Evolutionary conservation across 2,888 invertebrate species (phyloP).

Genomic region (Mimas tiliae): DNA sequence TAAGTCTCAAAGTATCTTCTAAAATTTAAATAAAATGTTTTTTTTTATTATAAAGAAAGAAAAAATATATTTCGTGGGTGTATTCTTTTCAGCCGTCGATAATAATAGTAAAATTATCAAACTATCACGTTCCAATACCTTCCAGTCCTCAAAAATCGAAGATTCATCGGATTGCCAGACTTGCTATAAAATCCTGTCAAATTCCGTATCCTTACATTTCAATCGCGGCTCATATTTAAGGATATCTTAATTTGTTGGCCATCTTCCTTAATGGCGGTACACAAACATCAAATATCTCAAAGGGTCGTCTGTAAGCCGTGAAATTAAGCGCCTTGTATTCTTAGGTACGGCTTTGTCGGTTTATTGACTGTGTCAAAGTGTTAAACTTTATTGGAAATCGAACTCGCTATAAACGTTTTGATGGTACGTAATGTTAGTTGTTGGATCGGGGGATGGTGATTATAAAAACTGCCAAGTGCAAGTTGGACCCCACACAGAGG

Average conservation of each 20-base stretch:
- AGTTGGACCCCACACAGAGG: no score
- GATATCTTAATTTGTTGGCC: slow-evolving; percentile 74
- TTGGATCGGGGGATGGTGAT: neutral
- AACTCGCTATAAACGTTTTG: slow-evolving; percentile 15
- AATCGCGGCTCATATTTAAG: slow-evolving; percentile 9
- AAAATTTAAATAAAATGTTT: no score
- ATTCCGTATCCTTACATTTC: slow-evolving; percentile 8
- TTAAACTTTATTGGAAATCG: slow-evolving; percentile 34
- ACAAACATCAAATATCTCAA: slow-evolving; percentile 77
- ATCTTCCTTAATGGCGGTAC: slow-evolving; percentile 58
- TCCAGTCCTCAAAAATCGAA: no score
- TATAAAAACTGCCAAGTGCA: neutral
- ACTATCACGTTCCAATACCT: no score
- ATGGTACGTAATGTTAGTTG: slow-evolving; percentile 2
- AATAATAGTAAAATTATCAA: no score
- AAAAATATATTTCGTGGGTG: no score
- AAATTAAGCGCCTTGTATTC: slow-evolving; percentile 67
- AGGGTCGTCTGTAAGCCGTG: slow-evolving; percentile 64
- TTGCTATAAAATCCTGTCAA: neutral
- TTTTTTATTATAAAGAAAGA: no score
- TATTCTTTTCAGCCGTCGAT: no score
- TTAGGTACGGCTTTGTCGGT: slow-evolving; percentile 48
- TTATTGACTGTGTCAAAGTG: slow-evolving; percentile 45
- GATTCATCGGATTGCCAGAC: no score
- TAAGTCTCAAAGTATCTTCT: no score